phyloP scores from a whole-genome alignment of 2,113 vertebrate species.

The Opisthocomus hoazin region DNA sequence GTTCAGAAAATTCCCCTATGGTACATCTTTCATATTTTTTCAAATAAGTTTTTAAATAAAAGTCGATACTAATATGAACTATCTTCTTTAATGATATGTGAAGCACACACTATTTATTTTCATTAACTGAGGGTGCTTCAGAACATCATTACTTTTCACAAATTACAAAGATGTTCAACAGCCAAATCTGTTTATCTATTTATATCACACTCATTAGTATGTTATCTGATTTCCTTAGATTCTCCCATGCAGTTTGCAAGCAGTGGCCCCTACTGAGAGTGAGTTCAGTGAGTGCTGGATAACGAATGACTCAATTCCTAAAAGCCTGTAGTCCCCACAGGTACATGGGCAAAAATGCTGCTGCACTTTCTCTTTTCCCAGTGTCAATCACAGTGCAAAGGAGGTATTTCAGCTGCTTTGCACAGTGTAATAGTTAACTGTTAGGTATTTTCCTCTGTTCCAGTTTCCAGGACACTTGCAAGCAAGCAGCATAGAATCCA shows the following conservation, averaged over 20 bases:
- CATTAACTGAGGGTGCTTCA: neutral
- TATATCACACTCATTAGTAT: neutral
- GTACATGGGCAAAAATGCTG: neutral
- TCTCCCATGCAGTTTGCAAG: constrained; percentile 29
- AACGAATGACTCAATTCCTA: neutral
- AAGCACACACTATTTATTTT: constrained; percentile 25
- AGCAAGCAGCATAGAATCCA: neutral
- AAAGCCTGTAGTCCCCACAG: neutral
- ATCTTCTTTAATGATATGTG: constrained; percentile 25
- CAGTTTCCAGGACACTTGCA: neutral
- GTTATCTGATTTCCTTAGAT: neutral
- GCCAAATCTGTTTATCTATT: constrained; percentile 48
- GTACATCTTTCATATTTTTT: neutral
- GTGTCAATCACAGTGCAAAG: neutral
- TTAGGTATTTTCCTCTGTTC: neutral
- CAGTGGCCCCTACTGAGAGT: neutral
- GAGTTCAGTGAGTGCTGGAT: neutral
- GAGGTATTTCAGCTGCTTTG: neutral
- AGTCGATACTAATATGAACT: constrained; percentile 6
- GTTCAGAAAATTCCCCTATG: neutral
- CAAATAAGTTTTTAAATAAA: constrained; percentile 32
- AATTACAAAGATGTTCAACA: constrained; percentile 30
- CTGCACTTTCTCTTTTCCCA: neutral
- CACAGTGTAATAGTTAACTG: neutral
- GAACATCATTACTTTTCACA: neutral